phyloP scores from a whole-genome alignment of 2,888 invertebrate genomes.

The Caenorhabditis zanzibari region DNA sequence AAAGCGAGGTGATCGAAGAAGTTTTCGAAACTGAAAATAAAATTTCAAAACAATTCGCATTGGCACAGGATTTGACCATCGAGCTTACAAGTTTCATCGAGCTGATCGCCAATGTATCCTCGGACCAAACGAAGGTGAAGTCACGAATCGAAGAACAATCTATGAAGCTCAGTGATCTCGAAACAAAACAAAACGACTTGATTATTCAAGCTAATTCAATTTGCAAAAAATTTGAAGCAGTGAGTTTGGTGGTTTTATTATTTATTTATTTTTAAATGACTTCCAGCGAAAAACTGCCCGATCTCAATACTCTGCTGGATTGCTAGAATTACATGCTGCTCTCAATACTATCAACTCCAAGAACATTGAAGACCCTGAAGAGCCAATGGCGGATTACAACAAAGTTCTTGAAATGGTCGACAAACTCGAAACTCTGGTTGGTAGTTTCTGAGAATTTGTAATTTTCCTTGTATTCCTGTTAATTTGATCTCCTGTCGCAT shows the following conservation, averaged over 20 bases:
- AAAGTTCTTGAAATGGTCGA: not conserved
- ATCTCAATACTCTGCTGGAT: not conserved
- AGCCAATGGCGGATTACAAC: not conserved
- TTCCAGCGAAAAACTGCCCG: slow-evolving; percentile 14
- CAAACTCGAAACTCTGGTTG: not conserved
- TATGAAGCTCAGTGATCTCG: not conserved
- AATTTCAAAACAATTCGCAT: not conserved
- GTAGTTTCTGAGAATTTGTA: not conserved
- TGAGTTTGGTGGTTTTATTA: not conserved
- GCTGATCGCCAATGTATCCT: slow-evolving; percentile 1
- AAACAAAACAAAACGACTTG: not conserved
- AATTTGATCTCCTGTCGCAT: slow-evolving; percentile 5
- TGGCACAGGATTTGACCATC: not conserved
- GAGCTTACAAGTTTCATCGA: slow-evolving; percentile 9
- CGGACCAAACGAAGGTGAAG: not conserved
- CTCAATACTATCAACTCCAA: not conserved
- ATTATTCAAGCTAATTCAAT: not conserved
- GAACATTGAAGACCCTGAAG: not conserved
- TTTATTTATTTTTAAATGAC: not conserved
- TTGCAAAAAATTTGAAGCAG: slow-evolving; percentile 9
- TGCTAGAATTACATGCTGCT: not conserved
- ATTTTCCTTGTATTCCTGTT: not conserved
- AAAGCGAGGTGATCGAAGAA: slow-evolving; percentile 23
- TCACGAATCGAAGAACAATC: slow-evolving; percentile 5
- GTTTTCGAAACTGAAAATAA: slow-evolving; percentile 14